Conservation (phyloP, 2,888 invertebrate genomes). For the Drosophila percnosoma region DNA sequence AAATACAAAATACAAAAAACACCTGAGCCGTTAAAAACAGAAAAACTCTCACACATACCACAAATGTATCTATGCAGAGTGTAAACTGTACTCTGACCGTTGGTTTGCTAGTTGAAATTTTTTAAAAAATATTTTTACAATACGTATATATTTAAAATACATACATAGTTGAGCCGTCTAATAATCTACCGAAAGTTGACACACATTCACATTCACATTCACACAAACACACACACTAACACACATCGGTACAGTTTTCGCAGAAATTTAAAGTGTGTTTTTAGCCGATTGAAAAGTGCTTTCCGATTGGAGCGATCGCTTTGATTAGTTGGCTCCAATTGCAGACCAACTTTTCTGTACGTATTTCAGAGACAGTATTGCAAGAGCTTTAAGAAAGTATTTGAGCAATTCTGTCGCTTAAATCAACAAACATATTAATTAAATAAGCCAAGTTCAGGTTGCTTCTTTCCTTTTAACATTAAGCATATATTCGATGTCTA, state of each 20-base stretch:
- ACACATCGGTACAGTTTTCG: slow-evolving; percentile 51
- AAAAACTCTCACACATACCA: slow-evolving; percentile 28
- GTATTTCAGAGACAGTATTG: slow-evolving; percentile 30
- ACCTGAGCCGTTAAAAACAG: slow-evolving; percentile 51
- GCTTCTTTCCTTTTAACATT: slow-evolving; percentile 54
- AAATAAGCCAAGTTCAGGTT: slow-evolving; percentile 56
- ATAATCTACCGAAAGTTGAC: slow-evolving; percentile 76
- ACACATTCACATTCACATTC: slow-evolving; percentile 47
- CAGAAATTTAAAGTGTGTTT: slow-evolving; percentile 52
- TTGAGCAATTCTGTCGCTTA: slow-evolving; percentile 18
- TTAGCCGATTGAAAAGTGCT: slow-evolving; percentile 63
- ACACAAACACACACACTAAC: slow-evolving; percentile 33
- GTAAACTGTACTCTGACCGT: slow-evolving; percentile 79
- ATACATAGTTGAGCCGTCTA: slow-evolving; percentile 68
- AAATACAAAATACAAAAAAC: slow-evolving; percentile 51
- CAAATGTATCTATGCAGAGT: slow-evolving; percentile 53
- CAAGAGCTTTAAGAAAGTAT: slow-evolving; percentile 60
- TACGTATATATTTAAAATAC: slow-evolving; percentile 53
- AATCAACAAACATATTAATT: slow-evolving; percentile 18
- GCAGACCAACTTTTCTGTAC: slow-evolving; percentile 53
- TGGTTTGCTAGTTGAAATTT: slow-evolving; percentile 76
- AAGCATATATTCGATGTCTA: slow-evolving; percentile 72
- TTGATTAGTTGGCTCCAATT: slow-evolving; percentile 30
- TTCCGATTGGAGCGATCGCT: slow-evolving; percentile 33
- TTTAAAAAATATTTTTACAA: slow-evolving; percentile 68